Evolutionary conservation across 2,888 invertebrate genomes (phyloP).

Genomic region (Bruchidius siliquastri): DNA sequence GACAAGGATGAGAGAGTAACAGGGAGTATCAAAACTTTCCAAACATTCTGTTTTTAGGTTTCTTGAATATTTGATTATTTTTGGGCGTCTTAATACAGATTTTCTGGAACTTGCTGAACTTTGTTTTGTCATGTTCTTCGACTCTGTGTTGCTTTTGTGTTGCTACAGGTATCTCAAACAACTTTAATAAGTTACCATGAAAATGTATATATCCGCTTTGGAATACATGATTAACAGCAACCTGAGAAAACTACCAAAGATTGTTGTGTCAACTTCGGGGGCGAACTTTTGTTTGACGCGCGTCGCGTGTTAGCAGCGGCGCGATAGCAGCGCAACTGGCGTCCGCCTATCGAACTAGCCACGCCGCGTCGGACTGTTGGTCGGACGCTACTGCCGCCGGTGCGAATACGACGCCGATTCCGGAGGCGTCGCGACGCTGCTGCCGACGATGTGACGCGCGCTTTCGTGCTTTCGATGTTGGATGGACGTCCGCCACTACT

Average conservation of each 20-base stretch:
- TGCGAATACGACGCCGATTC: constrained; percentile 23
- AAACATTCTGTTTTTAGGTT: too few species aligned
- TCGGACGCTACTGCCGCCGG: constrained; percentile 37
- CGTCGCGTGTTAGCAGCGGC: not conserved
- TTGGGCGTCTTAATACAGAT: too few species aligned
- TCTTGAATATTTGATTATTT: too few species aligned
- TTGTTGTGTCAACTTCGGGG: not conserved
- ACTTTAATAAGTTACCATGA: not conserved
- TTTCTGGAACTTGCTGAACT: too few species aligned
- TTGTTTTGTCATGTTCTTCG: too few species aligned
- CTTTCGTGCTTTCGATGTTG: not conserved
- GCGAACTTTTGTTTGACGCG: constrained; percentile 1
- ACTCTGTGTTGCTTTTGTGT: too few species aligned
- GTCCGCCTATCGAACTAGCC: constrained; percentile 37
- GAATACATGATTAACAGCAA: not conserved
- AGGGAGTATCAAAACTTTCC: too few species aligned
- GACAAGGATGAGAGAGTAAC: too few species aligned
- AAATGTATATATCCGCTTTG: not conserved
- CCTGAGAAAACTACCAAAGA: not conserved
- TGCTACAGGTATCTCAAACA: too few species aligned
- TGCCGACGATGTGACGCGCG: constrained; percentile 1
- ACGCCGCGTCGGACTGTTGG: constrained; percentile 31
- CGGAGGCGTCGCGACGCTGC: constrained; percentile 18
- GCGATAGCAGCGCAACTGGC: constrained; percentile 33
- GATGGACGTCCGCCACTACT: not conserved